A percentile compares a stretch with the other conserved stretches of the same genome.
Conservation (phyloP, 2,888 invertebrate genomes). For the Desoria tigrina region DNA sequence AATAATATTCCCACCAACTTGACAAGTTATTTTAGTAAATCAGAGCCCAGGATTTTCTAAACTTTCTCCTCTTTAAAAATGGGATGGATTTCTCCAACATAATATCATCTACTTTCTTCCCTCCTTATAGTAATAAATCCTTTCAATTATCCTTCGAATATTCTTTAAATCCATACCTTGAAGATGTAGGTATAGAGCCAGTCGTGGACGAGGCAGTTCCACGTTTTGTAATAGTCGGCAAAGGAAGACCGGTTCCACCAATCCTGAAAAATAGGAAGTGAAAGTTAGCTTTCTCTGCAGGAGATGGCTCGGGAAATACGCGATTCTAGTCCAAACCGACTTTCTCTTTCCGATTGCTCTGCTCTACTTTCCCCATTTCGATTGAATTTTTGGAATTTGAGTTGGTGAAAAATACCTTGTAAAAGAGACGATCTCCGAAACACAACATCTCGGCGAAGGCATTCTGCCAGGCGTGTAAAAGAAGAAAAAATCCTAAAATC, state of each 20-base stretch:
- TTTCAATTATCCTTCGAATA: too few species aligned
- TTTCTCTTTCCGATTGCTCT: neutral
- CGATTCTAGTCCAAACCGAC: neutral
- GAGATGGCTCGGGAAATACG: conserved; percentile 11
- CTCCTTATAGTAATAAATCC: too few species aligned
- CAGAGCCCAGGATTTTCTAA: too few species aligned
- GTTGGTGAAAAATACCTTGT: conserved; percentile 61
- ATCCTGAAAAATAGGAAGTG: conserved; percentile 63
- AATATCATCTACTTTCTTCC: too few species aligned
- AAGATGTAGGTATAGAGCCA: conserved; percentile 91
- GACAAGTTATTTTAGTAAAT: too few species aligned
- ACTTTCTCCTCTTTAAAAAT: too few species aligned
- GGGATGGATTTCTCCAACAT: too few species aligned
- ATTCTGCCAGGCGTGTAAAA: conserved; percentile 90
- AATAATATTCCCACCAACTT: too few species aligned
- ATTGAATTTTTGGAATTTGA: neutral
- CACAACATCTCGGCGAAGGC: conserved; percentile 83
- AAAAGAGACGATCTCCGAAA: conserved; percentile 83
- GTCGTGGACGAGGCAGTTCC: conserved; percentile 93
- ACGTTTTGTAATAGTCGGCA: conserved; percentile 81
- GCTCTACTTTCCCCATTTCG: neutral
- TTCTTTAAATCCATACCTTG: conserved; percentile 63
- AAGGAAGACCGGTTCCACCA: conserved; percentile 94
- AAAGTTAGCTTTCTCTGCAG: conserved; percentile 12
- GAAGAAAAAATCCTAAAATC: conserved; percentile 77